These are phyloP conservation scores for Myocastor coypus DNA, from an alignment of 2,113 vertebrate species.

Conservation along the genomic window DNA sequence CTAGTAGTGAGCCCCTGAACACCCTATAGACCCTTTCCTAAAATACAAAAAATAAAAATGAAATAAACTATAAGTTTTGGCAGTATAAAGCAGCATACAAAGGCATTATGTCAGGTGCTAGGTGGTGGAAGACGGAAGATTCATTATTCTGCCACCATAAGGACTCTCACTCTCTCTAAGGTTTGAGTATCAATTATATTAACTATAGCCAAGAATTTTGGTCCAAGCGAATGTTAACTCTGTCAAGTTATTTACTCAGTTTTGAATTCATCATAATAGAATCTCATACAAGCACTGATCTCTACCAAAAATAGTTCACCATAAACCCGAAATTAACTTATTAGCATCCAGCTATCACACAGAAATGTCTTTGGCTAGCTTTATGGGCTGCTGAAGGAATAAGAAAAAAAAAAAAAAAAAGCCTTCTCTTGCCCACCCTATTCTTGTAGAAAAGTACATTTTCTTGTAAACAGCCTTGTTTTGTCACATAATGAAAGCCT, in stretches of 20 bases:
- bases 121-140: not conserved
- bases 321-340: conserved; percentile 26
- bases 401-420: conserved; percentile 60
- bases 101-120: not conserved
- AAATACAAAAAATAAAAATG: no score
- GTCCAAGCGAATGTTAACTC: not conserved
- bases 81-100: not conserved
- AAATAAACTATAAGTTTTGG: not conserved
- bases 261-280: conserved; percentile 32
- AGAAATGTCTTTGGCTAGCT: not conserved
- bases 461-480: conserved; percentile 32
- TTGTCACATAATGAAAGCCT: not conserved
- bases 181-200: conserved; percentile 8
- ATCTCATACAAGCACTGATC: not conserved
- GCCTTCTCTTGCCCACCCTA: not conserved
- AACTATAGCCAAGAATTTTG: not conserved
- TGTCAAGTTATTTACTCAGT: not conserved
- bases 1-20: no score
- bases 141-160: not conserved
- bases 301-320: not conserved
- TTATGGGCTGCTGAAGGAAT: not conserved
- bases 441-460: not conserved
- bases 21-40: no score
- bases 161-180: not conserved
- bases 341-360: not conserved